phyloP scores from a whole-genome alignment of 2,797 vertebrate genomes.

The Diglossa cyanea region DNA sequence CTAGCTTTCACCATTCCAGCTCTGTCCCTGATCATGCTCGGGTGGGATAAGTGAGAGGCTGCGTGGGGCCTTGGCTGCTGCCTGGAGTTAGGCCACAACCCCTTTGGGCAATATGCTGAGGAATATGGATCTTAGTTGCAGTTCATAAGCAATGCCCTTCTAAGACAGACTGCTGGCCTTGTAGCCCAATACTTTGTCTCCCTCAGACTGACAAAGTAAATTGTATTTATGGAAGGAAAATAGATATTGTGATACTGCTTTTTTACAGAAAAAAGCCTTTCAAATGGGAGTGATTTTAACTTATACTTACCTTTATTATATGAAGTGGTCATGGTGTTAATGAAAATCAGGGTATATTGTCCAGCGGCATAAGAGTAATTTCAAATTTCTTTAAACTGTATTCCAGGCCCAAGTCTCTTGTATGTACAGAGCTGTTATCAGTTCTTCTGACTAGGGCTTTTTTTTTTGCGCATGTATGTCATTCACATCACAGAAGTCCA shows the following conservation, averaged over 20 bases:
- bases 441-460: neutral
- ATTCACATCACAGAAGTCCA: neutral
- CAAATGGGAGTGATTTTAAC: neutral
- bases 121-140: neutral
- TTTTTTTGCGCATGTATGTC: neutral
- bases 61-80: rapidly evolving
- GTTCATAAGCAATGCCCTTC: neutral
- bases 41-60: rapidly evolving
- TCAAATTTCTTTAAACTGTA: neutral
- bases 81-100: rapidly evolving
- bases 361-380: neutral
- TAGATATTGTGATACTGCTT: neutral
- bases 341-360: neutral
- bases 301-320: neutral
- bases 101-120: neutral
- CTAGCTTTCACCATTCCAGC: neutral
- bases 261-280: neutral
- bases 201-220: neutral
- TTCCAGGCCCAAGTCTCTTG: neutral
- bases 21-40: neutral
- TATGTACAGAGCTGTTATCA: rapidly evolving
- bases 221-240: neutral
- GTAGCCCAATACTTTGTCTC: neutral
- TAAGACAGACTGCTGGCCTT: neutral
- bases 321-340: neutral